Evolutionary conservation across 53 echinoderm and acorn worm species (phyloP).

Genomic region (Holothuria scabra): DNA sequence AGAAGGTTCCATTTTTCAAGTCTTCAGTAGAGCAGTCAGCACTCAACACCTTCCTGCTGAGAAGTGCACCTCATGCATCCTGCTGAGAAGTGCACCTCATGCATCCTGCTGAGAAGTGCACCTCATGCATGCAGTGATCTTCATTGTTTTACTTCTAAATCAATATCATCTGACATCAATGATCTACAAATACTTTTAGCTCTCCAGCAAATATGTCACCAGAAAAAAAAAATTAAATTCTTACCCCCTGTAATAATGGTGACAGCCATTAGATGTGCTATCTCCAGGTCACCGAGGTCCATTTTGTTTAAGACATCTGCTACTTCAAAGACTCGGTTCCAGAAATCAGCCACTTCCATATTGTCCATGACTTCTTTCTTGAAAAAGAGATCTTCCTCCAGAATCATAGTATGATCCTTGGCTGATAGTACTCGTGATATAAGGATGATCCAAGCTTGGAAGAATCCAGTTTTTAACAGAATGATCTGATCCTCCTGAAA

Average conservation of each 20-base stretch:
- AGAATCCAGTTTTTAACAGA: conserved; percentile 87
- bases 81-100: too few relatives aligned
- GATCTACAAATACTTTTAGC: too few relatives aligned
- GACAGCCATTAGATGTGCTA: conserved; percentile 78
- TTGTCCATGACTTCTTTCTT: conserved; percentile 53
- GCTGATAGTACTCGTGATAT: conserved; percentile 68
- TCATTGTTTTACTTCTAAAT: too few relatives aligned
- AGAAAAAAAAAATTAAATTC: too few relatives aligned
- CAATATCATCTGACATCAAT: too few relatives aligned
- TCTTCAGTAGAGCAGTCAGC: too few relatives aligned
- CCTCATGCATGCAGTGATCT: too few relatives aligned
- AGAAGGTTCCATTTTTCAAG: too few relatives aligned
- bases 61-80: too few relatives aligned
- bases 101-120: too few relatives aligned
- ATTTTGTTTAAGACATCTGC: conserved; percentile 68
- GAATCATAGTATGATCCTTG: conserved; percentile 65
- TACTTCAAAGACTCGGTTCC: conserved; percentile 89
- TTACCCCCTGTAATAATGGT: conserved; percentile 90
- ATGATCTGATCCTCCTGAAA: conserved; percentile 92
- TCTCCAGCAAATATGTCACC: too few relatives aligned
- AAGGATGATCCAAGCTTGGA: conserved; percentile 94
- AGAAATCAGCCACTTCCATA: conserved; percentile 77
- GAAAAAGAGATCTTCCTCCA: conserved; percentile 69
- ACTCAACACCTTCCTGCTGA: too few relatives aligned
- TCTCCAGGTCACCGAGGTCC: conserved; percentile 86